phyloP scores from a whole-genome alignment of 2,113 vertebrate genomes.

The Camelus bactrianus region DNA sequence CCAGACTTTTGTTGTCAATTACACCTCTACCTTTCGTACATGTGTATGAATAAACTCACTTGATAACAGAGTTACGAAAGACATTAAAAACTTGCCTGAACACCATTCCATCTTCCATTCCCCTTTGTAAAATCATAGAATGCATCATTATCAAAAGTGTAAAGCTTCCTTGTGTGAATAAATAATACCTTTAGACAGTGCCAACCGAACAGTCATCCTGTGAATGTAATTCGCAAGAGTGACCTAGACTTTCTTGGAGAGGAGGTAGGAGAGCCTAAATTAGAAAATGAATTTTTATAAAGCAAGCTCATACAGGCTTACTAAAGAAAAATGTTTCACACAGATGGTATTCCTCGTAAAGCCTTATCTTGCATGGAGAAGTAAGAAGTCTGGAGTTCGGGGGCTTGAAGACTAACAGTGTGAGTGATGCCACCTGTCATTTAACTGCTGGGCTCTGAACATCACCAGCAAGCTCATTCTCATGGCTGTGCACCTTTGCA shows the following conservation, averaged over 20 bases:
- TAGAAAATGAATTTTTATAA: neutral
- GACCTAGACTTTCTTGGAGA: neutral
- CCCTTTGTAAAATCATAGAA: neutral
- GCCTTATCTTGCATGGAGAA: neutral
- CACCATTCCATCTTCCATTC: neutral
- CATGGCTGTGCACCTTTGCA: neutral
- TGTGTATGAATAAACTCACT: neutral
- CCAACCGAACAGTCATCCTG: neutral
- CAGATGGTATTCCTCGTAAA: neutral
- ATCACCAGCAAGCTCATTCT: neutral
- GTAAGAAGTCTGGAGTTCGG: neutral
- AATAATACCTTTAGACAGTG: neutral
- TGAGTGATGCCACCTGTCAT: neutral
- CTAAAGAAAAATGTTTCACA: neutral
- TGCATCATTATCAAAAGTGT: neutral
- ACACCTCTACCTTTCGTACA: neutral
- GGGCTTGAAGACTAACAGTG: neutral
- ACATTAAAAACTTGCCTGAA: neutral
- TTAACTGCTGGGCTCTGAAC: neutral
- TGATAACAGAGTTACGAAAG: neutral
- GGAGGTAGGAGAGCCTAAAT: neutral
- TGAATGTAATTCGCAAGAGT: neutral
- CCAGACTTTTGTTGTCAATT: neutral
- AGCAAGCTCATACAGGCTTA: neutral
- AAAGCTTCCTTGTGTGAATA: neutral